phyloP scores from a whole-genome alignment of 2,113 vertebrate species.

The Pardalotus punctatus region DNA sequence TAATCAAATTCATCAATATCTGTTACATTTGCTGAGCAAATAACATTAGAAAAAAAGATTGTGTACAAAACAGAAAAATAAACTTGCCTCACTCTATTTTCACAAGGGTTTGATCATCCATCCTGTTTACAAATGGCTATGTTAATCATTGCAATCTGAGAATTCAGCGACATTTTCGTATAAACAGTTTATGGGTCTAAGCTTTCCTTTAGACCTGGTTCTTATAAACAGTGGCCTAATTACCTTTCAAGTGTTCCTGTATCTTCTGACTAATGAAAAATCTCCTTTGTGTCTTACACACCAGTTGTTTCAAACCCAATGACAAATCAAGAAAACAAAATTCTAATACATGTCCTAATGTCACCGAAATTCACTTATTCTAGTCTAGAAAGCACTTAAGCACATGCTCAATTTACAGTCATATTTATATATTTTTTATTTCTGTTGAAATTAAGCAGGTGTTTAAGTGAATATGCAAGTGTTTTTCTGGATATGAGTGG shows the following conservation, averaged over 20 bases:
- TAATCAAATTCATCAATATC: neutral
- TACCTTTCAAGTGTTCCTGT: constrained; percentile 31
- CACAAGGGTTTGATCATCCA: constrained; percentile 15
- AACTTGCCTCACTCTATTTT: neutral
- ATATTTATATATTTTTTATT: neutral
- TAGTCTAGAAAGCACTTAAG: neutral
- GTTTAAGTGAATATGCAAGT: neutral
- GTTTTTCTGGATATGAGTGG: neutral
- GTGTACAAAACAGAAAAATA: neutral
- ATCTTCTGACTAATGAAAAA: constrained; percentile 32
- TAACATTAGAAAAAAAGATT: neutral
- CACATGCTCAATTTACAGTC: neutral
- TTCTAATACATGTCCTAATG: neutral
- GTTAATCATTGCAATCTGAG: constrained; percentile 44
- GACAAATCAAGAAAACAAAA: neutral
- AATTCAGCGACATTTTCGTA: constrained; percentile 17
- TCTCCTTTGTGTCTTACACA: neutral
- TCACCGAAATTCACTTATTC: neutral
- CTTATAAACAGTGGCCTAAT: constrained; percentile 43
- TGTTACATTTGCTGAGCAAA: neutral
- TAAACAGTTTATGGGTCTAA: constrained; percentile 33
- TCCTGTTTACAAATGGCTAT: constrained; percentile 45
- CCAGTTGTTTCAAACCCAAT: neutral
- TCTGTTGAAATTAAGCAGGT: neutral
- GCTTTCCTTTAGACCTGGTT: constrained; percentile 10